Evolutionary conservation across 1,140 invertebrate species (phyloP), one percentile per base, ranked within the genome.

Genomic region (Homalodisca vitripennis): DNA sequence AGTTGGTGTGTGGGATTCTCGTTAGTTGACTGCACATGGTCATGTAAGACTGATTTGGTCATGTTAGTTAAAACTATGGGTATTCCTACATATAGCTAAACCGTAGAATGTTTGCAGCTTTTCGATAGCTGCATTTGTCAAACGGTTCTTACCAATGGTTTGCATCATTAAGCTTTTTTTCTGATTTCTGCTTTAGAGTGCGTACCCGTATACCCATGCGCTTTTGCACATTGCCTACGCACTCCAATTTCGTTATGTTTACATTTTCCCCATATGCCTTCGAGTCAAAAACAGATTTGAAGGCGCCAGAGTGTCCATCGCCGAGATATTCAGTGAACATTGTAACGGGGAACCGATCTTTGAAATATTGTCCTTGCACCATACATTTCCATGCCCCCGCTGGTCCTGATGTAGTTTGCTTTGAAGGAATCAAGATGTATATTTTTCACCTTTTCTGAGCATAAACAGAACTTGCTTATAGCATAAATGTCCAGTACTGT

Each of bases 1-100:
- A 71, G 51, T 27, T 67, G 2, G 55, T 76, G 73, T 32, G 70
- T 66, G 12, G 72, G 73, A 27, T 76, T 74, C 47, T 66, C 55
- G 41, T 76, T 69, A 0, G 73, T 76, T n/a, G 75, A 75, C 53
- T 68, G 67, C 66, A 72, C 72, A 47, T 76, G 72, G 34, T 72
- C 72, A 31, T 70, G 72, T 71, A 70, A 73, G 31, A 76, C 70
- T 34, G 68, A 70, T 22, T 71, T 74, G 24, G 68, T 72, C 75
- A 63, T 63, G 20, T 73, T 63, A 48, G 53, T 66, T 47, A 72
- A 14, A 51, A n/a, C 60, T 74, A 66, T 76, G 12, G 13, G 62
- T 31, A 47, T 75, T 71, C 29, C 70, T 70, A 51, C 71, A 57
- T 47, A 75, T 74, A 3, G 75, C 71, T 29, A 74, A 65, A 17